Conservation (phyloP, 2,113 vertebrate genomes). For the Spheniscus mendiculus region DNA sequence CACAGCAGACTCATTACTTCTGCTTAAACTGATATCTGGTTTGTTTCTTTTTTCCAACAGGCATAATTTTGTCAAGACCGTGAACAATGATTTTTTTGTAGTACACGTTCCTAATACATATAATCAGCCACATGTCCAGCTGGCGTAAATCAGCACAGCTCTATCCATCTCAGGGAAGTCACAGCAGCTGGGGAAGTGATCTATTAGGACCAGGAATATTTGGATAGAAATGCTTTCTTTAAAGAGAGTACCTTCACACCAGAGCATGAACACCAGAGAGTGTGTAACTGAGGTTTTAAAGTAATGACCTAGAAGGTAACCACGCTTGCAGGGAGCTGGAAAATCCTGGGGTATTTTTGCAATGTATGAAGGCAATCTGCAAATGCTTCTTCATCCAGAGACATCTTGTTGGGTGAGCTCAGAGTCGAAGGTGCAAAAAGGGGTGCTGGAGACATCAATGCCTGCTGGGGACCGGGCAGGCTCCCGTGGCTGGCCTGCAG, state of each 20-base stretch:
- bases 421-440: background rate
- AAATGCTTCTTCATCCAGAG: background rate
- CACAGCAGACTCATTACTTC: background rate
- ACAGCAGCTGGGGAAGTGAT: background rate
- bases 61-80: background rate
- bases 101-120: background rate
- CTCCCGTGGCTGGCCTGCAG: accelerated
- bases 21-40: background rate
- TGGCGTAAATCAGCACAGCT: background rate
- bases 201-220: background rate
- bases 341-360: background rate
- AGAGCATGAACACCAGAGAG: background rate
- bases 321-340: background rate
- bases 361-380: background rate
- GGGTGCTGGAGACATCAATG: background rate
- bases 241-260: background rate
- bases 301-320: background rate
- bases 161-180: background rate
- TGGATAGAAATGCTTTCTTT: background rate
- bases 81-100: background rate
- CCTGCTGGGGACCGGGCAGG: background rate
- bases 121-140: background rate
- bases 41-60: background rate
- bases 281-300: background rate
- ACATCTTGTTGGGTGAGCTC: background rate